Conservation (phyloP, 2,797 vertebrate species). For the Synaphobranchus kaupii region DNA sequence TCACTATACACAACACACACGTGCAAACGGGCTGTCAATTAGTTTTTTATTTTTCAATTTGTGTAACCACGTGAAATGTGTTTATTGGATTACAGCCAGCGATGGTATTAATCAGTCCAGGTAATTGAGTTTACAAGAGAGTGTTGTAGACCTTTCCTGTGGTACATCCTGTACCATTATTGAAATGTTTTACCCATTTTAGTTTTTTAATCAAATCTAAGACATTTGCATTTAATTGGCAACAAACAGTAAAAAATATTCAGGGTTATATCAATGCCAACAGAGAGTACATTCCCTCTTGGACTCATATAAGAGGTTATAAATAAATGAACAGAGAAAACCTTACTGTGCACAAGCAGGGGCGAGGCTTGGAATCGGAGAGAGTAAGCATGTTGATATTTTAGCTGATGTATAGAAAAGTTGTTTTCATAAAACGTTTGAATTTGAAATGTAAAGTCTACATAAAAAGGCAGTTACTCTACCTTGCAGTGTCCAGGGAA, state of each 20-base stretch:
- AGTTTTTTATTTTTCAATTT: conserved; percentile 17
- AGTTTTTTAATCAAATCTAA: conserved; percentile 3
- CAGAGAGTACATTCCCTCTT: too few species aligned
- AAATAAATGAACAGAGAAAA: too few species aligned
- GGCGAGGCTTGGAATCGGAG: too few species aligned
- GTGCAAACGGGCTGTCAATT: conserved; percentile 15
- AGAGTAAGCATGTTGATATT: too few species aligned
- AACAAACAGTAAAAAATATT: not conserved
- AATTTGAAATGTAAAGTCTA: too few species aligned
- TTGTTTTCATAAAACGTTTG: too few species aligned
- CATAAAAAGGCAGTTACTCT: too few species aligned
- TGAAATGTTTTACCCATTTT: conserved; percentile 31
- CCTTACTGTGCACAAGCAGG: too few species aligned
- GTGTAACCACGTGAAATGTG: conserved; percentile 15
- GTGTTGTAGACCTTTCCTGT: conserved; percentile 23
- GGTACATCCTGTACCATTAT: conserved; percentile 22
- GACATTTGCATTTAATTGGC: conserved; percentile 13
- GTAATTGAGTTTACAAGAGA: conserved; percentile 43
- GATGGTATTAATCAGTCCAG: conserved; percentile 42
- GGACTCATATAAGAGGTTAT: too few species aligned
- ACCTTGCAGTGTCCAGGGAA: not conserved
- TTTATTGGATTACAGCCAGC: conserved; percentile 32
- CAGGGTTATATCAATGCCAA: too few species aligned
- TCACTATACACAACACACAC: conserved; percentile 7
- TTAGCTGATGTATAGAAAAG: not conserved